phyloP scores from a whole-genome alignment of 2,888 invertebrate species.

The Tetranychus truncatus region DNA sequence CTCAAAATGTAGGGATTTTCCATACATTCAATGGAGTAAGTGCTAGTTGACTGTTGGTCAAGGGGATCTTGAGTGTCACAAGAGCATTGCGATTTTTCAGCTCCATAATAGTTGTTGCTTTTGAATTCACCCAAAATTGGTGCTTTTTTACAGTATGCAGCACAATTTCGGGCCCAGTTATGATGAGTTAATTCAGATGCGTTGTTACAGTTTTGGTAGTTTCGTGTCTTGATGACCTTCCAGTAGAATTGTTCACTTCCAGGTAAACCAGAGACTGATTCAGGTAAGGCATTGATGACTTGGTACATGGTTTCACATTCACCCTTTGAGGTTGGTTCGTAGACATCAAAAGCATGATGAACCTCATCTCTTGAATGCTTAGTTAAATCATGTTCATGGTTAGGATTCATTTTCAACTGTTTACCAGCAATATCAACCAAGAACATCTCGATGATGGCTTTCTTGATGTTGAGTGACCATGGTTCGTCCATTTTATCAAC shows the following conservation, averaged over 20 bases:
- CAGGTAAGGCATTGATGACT: constrained; percentile 22
- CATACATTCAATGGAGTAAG: constrained; percentile 20
- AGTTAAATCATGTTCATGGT: neutral
- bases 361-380: neutral
- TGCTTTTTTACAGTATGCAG: constrained; percentile 1
- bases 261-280: constrained; percentile 19
- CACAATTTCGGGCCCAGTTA: constrained; percentile 25
- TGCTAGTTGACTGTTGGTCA: constrained; percentile 23
- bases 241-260: constrained; percentile 21
- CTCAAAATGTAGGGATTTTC: constrained; percentile 12
- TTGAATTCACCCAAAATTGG: neutral
- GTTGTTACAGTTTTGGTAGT: constrained; percentile 28
- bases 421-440: constrained; percentile 30
- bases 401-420: constrained; percentile 12
- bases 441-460: constrained; percentile 31
- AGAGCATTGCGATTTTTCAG: neutral
- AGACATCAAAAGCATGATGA: neutral
- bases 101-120: neutral
- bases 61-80: constrained; percentile 18
- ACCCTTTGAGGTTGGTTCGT: constrained; percentile 25
- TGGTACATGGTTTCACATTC: constrained; percentile 28
- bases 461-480: constrained; percentile 35
- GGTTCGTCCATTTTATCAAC: constrained; percentile 29
- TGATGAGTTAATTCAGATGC: constrained; percentile 26
- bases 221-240: constrained; percentile 28